Evolutionary conservation across 2,888 invertebrate species (phyloP), one percentile per base, ranked within the genome.

Genomic region (Netelia inedita): DNA sequence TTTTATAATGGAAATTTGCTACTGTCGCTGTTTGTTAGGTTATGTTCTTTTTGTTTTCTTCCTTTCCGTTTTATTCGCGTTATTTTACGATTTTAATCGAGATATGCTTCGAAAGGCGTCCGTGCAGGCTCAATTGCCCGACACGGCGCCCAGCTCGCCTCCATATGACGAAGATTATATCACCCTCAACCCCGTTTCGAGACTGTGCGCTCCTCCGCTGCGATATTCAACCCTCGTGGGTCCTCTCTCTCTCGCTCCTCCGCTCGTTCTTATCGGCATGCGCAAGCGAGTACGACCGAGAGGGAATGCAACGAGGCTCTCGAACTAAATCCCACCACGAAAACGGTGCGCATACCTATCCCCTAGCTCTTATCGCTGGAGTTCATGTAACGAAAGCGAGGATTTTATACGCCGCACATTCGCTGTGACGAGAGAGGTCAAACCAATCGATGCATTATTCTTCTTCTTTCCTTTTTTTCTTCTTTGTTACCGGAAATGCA

Each of bases 51-150:
- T 57, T 28, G 50, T 61, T 63, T 71, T 69, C 2, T 43, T 41
- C 9, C 9, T 57, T 41, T 57, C 57, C 9, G 53, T 43, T 50
- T 50, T 72, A 35, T 6, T 35, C 35, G 35, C 8, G 35, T 35
- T 35, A 6, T 14, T n/a, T 68, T 63, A n/a, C n/a, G n/a, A n/a
- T 63, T 72, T 55, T 43, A 74, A 50, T 46, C 10, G 65, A 59
- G 59, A 65, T 82, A 16, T 81, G 66, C 59, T 81, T 73, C 68
- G n/a, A 21, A 74, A 86, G 89, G 90, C 91, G 88, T 88, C 90
- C 91, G 91, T 91, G 90, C 87, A 89, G 91, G 89, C 91, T 88
- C 83, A 86, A 82, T 83, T 88, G 89, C 91, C 91, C 87, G 90
- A 90, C 91, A 90, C 89, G 90, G 89, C 90, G 90, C 89, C 88